phyloP scores from a whole-genome alignment of 2,113 vertebrate species.

The Cavia porcellus region DNA sequence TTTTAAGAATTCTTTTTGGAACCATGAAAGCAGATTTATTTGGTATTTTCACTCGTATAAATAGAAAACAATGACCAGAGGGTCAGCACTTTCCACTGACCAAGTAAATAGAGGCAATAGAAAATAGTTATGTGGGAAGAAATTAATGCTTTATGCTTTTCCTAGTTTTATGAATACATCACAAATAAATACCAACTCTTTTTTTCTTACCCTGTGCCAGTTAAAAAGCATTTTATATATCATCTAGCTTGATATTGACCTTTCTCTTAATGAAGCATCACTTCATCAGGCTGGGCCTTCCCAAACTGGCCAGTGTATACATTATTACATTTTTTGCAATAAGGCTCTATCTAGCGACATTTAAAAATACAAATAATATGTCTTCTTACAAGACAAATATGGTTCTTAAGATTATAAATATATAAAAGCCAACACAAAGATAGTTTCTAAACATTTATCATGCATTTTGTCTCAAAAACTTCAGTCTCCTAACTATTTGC shows the following conservation, averaged over 20 bases:
- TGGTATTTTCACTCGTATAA: not conserved
- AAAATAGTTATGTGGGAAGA: not conserved
- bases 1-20: not conserved
- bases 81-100: not conserved
- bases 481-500: not conserved
- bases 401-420: not conserved
- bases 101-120: not conserved
- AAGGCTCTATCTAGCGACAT: not conserved
- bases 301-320: not conserved
- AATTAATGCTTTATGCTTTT: not conserved
- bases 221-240: not conserved
- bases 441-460: not conserved
- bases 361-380: not conserved
- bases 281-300: not conserved
- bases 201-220: not conserved
- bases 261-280: not conserved
- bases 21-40: not conserved
- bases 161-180: not conserved
- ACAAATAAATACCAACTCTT: not conserved
- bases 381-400: not conserved
- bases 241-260: not conserved
- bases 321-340: not conserved
- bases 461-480: not conserved
- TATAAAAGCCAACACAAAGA: not conserved
- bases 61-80: not conserved